Evolutionary conservation across 2,888 invertebrate genomes (phyloP).

Genomic region (Tridacna crocea): DNA sequence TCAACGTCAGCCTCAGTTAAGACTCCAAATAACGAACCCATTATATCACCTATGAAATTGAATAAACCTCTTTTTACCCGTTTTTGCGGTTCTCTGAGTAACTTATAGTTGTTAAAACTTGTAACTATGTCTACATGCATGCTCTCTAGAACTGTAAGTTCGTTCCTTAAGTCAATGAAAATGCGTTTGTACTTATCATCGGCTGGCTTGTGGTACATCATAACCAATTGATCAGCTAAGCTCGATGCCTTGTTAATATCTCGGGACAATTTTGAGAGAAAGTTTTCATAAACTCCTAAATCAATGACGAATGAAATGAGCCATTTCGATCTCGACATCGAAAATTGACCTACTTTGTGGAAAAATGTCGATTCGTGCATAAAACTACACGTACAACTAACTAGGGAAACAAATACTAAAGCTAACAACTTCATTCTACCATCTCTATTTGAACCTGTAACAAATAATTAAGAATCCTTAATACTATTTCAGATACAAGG

Average conservation of each 20-base stretch:
- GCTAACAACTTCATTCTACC: background rate
- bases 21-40: slow-evolving; percentile 12
- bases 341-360: slow-evolving; percentile 17
- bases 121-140: background rate
- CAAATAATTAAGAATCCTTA: slow-evolving; percentile 8
- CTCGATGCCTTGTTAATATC: slow-evolving; percentile 7
- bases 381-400: background rate
- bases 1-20: slow-evolving; percentile 3
- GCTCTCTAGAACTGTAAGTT: background rate
- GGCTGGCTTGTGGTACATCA: background rate
- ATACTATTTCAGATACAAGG: background rate
- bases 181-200: background rate
- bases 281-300: slow-evolving; percentile 10
- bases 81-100: background rate
- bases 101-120: slow-evolving; percentile 1
- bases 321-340: slow-evolving; percentile 12
- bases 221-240: background rate
- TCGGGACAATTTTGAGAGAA: background rate
- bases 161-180: background rate
- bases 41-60: background rate
- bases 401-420: slow-evolving; percentile 10
- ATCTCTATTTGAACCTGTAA: slow-evolving; percentile 8
- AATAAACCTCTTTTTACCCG: background rate
- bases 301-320: slow-evolving; percentile 9
- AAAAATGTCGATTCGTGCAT: slow-evolving; percentile 15